Conservation (phyloP, 1,140 invertebrate species). For the Drosophila novamexicana region DNA sequence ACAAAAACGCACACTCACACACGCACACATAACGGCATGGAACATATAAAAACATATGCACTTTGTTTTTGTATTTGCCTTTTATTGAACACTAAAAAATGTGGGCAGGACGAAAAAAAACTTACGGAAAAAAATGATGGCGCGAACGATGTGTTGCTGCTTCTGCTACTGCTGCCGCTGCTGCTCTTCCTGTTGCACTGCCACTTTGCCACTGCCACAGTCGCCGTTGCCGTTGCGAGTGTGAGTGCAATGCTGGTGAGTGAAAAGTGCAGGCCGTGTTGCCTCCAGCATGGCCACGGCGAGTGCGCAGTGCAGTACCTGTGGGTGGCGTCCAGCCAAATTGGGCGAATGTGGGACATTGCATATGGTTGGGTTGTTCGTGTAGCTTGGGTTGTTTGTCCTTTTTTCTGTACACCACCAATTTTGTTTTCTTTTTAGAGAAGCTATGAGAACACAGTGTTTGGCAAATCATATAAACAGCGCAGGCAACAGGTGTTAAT, state of each 20-base stretch:
- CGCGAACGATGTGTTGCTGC: constrained; percentile 10
- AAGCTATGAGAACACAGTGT: constrained; percentile 37
- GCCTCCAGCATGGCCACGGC: constrained; percentile 24
- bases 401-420: constrained; percentile 54
- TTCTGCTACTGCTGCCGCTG: constrained; percentile 2
- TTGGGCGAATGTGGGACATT: not conserved
- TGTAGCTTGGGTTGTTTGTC: constrained; percentile 13
- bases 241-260: constrained; percentile 34
- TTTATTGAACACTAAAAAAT: constrained; percentile 27
- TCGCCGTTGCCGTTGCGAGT: constrained; percentile 21
- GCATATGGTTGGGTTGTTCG: not conserved
- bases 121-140: constrained; percentile 12
- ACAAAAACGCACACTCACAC: not conserved
- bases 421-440: constrained; percentile 22
- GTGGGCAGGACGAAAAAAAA: constrained; percentile 1
- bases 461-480: constrained; percentile 43
- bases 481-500: constrained; percentile 60
- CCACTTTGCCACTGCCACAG: constrained; percentile 16
- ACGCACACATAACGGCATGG: not conserved
- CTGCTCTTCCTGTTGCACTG: constrained; percentile 37
- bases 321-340: constrained; percentile 9
- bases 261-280: constrained; percentile 39
- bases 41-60: not conserved
- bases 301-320: constrained; percentile 42
- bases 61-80: constrained; percentile 3